Percentiles rank a stretch among this genome's conserved stretches.
Conservation (phyloP, 2,888 invertebrate species). For the Agonopterix subpropinquella region DNA sequence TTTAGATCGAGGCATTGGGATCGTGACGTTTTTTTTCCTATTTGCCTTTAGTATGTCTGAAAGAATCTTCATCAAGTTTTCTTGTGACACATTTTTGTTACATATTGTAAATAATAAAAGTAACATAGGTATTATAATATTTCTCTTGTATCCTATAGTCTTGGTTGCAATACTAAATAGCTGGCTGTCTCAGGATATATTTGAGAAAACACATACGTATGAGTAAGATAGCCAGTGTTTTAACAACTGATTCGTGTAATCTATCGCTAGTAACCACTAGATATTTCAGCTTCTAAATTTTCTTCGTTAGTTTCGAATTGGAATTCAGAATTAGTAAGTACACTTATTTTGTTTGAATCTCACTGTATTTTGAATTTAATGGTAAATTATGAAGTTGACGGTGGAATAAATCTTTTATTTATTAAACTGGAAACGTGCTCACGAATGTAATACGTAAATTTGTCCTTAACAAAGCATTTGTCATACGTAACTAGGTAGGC, state of each 20-base stretch:
- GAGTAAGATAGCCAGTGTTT: too few relatives aligned
- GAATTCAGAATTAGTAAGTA: conserved; percentile 41
- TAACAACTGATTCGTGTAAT: too few relatives aligned
- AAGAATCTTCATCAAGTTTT: conserved; percentile 58
- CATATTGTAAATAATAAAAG: conserved; percentile 61
- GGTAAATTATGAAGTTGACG: conserved; percentile 38
- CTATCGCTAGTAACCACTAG: too few relatives aligned
- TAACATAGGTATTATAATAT: background rate
- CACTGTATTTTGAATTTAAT: conserved; percentile 32
- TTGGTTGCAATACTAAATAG: too few relatives aligned
- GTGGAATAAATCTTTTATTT: conserved; percentile 48
- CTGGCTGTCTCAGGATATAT: conserved; percentile 22
- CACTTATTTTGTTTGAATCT: conserved; percentile 52
- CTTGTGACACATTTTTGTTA: conserved; percentile 36
- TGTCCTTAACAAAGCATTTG: conserved; percentile 63
- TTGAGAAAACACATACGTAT: conserved; percentile 23
- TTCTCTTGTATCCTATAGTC: too few relatives aligned
- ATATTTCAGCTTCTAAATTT: conserved; percentile 2
- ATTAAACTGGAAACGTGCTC: conserved; percentile 60
- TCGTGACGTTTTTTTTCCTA: conserved; percentile 2
- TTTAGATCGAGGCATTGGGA: background rate
- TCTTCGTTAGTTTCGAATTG: background rate
- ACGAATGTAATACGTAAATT: conserved; percentile 65
- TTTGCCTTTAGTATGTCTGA: conserved; percentile 23
- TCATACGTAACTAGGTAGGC: conserved; percentile 72